Conservation (phyloP, 2,888 invertebrate species). For the Noctua pronuba region DNA sequence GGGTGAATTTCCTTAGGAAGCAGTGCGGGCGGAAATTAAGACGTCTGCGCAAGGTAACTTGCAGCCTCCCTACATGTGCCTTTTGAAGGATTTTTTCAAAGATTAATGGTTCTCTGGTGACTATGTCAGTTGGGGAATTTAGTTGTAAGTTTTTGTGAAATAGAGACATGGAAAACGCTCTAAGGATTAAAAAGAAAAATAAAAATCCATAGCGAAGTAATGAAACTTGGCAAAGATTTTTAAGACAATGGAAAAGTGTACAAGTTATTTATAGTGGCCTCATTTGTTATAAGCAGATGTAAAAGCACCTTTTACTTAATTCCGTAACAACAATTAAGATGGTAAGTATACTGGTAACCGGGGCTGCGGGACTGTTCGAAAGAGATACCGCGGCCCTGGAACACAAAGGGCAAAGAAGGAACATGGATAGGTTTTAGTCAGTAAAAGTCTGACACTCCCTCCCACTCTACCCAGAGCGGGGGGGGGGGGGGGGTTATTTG, state of each 20-base stretch:
- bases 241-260: not conserved
- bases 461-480: too few relatives aligned
- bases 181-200: not conserved
- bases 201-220: not conserved
- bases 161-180: not conserved
- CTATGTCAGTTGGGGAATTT: constrained; percentile 10
- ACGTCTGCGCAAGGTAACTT: constrained; percentile 66
- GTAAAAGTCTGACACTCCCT: too few relatives aligned
- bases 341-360: too few relatives aligned
- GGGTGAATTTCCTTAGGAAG: constrained; percentile 66
- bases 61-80: constrained; percentile 32
- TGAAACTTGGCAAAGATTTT: not conserved
- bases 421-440: too few relatives aligned
- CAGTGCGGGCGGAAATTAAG: constrained; percentile 71
- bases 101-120: constrained; percentile 58
- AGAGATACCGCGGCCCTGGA: too few relatives aligned
- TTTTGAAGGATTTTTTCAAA: constrained; percentile 44
- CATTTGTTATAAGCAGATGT: not conserved
- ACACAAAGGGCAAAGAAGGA: too few relatives aligned
- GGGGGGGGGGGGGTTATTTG: too few relatives aligned
- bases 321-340: not conserved
- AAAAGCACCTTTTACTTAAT: too few relatives aligned
- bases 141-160: not conserved
- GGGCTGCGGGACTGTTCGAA: too few relatives aligned
- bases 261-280: not conserved